phyloP scores from a whole-genome alignment of 1,140 invertebrate genomes.

The Doryteuthis pealeii region DNA sequence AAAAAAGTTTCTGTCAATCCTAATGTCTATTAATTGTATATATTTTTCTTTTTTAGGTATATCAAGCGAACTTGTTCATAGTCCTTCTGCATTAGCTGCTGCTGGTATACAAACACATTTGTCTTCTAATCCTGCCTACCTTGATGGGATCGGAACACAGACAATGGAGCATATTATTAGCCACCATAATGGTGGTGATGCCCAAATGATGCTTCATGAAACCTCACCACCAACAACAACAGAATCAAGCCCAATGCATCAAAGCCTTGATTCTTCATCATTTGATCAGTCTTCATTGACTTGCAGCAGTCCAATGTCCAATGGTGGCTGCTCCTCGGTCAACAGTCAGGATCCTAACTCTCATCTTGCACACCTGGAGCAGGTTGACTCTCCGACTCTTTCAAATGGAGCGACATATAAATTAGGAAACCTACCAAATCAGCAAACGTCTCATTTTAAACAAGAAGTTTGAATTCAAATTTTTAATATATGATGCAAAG shows the following conservation, averaged over 20 bases:
- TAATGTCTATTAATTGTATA: too few relatives aligned
- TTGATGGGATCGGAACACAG: not conserved
- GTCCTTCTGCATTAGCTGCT: not conserved
- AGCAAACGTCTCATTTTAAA: not conserved
- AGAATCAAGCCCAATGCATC: not conserved
- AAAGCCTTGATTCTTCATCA: not conserved
- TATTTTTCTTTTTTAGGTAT: not conserved
- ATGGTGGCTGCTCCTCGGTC: not conserved
- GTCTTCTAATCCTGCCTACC: not conserved
- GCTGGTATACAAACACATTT: not conserved
- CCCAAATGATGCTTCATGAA: not conserved
- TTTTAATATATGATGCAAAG: too few relatives aligned
- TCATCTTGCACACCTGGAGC: not conserved
- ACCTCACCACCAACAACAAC: not conserved
- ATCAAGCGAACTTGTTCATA: not conserved
- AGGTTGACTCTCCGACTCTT: not conserved
- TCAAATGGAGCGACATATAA: not conserved
- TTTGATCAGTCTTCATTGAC: not conserved
- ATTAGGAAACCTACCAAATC: not conserved
- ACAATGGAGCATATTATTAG: not conserved
- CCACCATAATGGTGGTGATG: not conserved
- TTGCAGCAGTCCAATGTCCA: conserved; percentile 9
- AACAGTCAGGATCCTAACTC: not conserved
- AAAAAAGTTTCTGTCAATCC: too few relatives aligned
- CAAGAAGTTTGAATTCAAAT: not conserved